These are phyloP conservation scores for Coluber constrictor DNA, from an alignment of 2,797 vertebrate species.

Conservation along the genomic window DNA sequence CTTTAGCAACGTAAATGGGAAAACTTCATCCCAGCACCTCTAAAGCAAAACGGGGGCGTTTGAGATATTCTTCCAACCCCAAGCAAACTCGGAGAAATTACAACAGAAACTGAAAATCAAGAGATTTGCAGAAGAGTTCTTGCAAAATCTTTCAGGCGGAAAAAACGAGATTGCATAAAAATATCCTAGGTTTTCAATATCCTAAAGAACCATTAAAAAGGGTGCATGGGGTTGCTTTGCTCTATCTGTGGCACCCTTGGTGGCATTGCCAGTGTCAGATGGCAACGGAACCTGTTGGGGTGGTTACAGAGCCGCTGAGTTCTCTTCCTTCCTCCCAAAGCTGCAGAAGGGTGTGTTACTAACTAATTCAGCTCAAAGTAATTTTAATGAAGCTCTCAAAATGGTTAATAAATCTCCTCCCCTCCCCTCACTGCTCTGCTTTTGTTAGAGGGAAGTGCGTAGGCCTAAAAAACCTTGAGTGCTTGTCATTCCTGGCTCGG, in stretches of 20 bases:
- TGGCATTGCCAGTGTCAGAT: neutral
- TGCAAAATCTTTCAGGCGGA: neutral
- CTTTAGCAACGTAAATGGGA: neutral
- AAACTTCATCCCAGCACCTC: neutral
- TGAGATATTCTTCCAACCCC: neutral
- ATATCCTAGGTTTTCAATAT: neutral
- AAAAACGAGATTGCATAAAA: neutral
- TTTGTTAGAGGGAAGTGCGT: neutral
- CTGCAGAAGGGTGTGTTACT: neutral
- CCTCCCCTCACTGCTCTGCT: neutral
- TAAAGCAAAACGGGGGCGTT: neutral
- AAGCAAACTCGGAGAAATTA: neutral
- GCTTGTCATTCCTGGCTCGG: neutral
- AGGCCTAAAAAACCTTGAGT: neutral
- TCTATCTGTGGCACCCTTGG: neutral
- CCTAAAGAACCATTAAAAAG: neutral
- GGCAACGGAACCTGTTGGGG: neutral
- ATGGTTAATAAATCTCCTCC: neutral
- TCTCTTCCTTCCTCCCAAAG: neutral
- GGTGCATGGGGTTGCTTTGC: neutral
- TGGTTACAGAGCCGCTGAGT: neutral
- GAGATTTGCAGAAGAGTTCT: neutral
- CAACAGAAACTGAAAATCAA: neutral
- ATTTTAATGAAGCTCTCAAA: neutral
- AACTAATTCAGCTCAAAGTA: neutral